Evolutionary conservation across 2,888 invertebrate genomes (phyloP).

Genomic region (Syrphus vitripennis): DNA sequence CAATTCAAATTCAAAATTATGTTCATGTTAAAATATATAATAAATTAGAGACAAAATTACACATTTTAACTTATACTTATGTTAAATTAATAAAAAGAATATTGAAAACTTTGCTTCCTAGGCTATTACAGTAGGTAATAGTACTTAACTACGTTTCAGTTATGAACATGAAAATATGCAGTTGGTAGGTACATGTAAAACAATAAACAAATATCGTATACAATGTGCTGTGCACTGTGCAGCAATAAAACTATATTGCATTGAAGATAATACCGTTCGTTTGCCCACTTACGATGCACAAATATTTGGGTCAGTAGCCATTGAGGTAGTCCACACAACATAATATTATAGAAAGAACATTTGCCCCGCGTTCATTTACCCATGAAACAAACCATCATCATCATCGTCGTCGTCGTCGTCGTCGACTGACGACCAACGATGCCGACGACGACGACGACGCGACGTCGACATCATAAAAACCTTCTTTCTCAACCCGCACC

Average conservation of each 20-base stretch:
- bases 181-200: neutral
- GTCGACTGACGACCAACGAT: no score
- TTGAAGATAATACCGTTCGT: slow-evolving; percentile 54
- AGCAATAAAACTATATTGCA: slow-evolving; percentile 11
- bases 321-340: slow-evolving; percentile 60
- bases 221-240: no score
- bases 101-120: neutral
- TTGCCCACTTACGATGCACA: slow-evolving; percentile 70
- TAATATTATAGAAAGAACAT: slow-evolving; percentile 23
- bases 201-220: neutral
- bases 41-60: no score
- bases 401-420: neutral
- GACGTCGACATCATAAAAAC: no score
- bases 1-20: no score
- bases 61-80: no score
- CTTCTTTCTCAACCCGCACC: neutral
- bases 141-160: neutral
- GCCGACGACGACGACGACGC: neutral
- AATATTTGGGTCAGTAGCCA: slow-evolving; percentile 71
- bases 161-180: neutral
- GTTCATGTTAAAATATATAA: no score
- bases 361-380: slow-evolving; percentile 47
- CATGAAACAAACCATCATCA: slow-evolving; percentile 9
- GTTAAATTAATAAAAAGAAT: no score
- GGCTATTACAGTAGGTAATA: neutral